Evolutionary conservation across 2,888 invertebrate genomes (phyloP).

Genomic region (Automeris io): DNA sequence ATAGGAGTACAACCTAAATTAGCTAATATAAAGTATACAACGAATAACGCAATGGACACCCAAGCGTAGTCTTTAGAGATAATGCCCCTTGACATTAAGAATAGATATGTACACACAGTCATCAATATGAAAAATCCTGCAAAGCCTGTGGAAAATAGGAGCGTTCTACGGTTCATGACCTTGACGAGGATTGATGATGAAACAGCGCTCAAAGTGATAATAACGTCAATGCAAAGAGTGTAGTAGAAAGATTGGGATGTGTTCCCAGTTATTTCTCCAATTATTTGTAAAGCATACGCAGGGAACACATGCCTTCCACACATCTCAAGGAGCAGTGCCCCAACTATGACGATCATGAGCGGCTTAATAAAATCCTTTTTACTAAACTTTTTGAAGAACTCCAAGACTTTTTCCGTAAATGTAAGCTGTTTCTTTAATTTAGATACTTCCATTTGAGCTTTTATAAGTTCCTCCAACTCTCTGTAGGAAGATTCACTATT

Average conservation of each 20-base stretch:
- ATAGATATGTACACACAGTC: conserved; percentile 25
- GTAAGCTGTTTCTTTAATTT: neutral
- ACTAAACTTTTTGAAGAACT: conserved; percentile 17
- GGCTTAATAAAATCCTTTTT: conserved; percentile 25
- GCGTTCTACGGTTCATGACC: conserved; percentile 32
- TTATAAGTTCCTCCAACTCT: conserved; percentile 30
- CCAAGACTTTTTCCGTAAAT: conserved; percentile 3
- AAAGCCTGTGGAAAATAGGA: conserved; percentile 32
- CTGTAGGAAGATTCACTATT: conserved; percentile 20
- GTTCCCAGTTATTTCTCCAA: conserved; percentile 22
- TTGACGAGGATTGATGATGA: conserved; percentile 34
- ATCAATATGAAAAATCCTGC: conserved; percentile 27
- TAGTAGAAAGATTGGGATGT: conserved; percentile 21
- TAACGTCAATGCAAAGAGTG: conserved; percentile 27
- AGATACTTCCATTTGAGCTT: conserved; percentile 23
- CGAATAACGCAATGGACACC: conserved; percentile 28
- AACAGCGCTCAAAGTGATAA: conserved; percentile 22
- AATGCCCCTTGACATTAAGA: conserved; percentile 21
- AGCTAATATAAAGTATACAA: conserved; percentile 32
- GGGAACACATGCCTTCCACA: conserved; percentile 32
- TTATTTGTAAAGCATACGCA: conserved; percentile 31
- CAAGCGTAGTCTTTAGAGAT: conserved; percentile 23
- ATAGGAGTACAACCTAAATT: conserved; percentile 44
- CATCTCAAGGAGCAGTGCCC: conserved; percentile 23
- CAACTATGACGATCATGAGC: conserved; percentile 19